Evolutionary conservation across 2,113 vertebrate genomes (phyloP), one percentile per base, ranked within the genome.

Genomic region (Rhinogobius similis): DNA sequence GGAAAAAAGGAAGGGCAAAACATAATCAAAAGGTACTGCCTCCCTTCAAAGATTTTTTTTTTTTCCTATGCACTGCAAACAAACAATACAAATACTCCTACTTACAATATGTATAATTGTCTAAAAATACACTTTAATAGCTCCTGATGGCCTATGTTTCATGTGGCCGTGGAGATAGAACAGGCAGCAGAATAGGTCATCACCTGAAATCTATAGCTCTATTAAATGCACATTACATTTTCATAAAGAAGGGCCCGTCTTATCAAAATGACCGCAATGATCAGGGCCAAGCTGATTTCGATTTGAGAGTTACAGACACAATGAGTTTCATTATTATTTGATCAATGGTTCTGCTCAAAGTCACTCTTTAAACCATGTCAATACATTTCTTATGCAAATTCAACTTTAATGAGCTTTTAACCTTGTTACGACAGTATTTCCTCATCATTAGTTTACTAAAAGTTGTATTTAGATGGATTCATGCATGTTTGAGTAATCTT

Each of bases 191-290:
- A n/a, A 32, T n/a, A 61, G 58, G 58, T n/a, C 38, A 61, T 61
- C 18, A 36, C 20, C 58, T 36, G 0, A 10, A 61, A 61, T 61
- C 58, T 38, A 61, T 61, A 61, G 29, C 58, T 20, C 56, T n/a
- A 61, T 61, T 61, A 61, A 61, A 61, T 38, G 27, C 16, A 38
- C 58, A 61, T 61, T 38, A 61, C 29, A n/a, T 38, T 61, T 20
- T 61, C 29, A 61, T n/a, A 32, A 61, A 61, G 29, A n/a, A 38
- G 58, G 4, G 20, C 2, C 5, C 4, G 14, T 61, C 8, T 61
- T 61, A 61, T 61, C 27, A 36, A n/a, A 61, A 38, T 61, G 58
- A 36, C 29, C n/a, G 58, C n/a, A 36, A 61, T 21, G 29, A 36
- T 61, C 29, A n/a, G 10, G 29, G 58, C 18, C 29, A 20, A n/a